Conservation (phyloP, 2,888 invertebrate species). For the Melieria crassipennis region DNA sequence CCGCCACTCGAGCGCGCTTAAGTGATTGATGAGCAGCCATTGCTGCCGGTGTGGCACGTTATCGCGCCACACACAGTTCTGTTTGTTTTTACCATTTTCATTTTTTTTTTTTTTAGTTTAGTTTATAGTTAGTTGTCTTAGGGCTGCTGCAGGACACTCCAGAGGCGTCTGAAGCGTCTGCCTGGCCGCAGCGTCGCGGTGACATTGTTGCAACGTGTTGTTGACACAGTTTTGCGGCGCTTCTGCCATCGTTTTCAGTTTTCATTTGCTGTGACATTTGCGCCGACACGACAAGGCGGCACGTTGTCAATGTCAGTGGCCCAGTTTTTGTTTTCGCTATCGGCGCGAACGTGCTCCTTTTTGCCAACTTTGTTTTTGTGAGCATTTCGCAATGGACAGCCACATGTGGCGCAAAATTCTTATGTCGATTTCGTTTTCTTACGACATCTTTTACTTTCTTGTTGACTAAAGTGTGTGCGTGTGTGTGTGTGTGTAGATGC, state of each 20-base stretch:
- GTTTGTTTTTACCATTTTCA: background rate
- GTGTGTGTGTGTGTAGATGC: background rate
- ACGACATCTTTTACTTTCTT: background rate
- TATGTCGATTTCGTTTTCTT: slow-evolving; percentile 11
- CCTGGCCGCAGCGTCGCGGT: background rate
- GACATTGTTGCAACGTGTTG: slow-evolving; percentile 1
- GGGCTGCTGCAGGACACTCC: background rate
- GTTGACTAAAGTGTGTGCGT: no score
- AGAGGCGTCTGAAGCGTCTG: no score
- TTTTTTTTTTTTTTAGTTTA: background rate
- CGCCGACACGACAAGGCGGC: background rate
- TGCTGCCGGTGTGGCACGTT: background rate
- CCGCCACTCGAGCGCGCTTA: slow-evolving; percentile 10
- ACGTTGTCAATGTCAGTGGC: slow-evolving; percentile 29
- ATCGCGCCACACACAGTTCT: no score
- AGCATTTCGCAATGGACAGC: no score
- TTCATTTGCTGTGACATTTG: background rate
- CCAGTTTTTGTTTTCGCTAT: slow-evolving; percentile 26
- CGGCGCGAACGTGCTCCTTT: background rate
- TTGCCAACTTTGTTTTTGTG: slow-evolving; percentile 24
- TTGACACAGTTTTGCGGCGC: slow-evolving; percentile 29
- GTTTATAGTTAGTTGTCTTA: slow-evolving; percentile 8
- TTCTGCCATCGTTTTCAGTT: background rate
- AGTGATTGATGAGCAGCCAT: slow-evolving; percentile 37
- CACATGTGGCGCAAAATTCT: slow-evolving; percentile 12